Evolutionary conservation across 2,888 invertebrate species (phyloP).

Genomic region (Rugalucina vietnamica): DNA sequence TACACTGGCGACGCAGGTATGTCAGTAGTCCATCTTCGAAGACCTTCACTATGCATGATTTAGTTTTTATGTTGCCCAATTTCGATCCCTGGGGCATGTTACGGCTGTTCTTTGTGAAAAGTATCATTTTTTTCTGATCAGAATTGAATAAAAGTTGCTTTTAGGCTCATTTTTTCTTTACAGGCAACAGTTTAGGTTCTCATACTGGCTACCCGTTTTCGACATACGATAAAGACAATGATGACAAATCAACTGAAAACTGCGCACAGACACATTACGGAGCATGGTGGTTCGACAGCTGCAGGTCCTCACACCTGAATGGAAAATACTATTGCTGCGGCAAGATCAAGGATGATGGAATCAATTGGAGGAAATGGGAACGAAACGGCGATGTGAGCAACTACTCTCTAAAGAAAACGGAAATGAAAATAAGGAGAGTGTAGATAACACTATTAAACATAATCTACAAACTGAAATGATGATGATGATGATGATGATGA

Average conservation of each 20-base stretch:
- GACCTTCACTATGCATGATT: no score
- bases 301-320: not conserved
- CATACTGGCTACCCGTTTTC: not conserved
- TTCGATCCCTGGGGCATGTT: no score
- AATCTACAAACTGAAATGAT: no score
- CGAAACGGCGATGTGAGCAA: not conserved
- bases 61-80: no score
- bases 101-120: no score
- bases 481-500: no score
- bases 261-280: not conserved
- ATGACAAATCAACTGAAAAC: not conserved
- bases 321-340: not conserved
- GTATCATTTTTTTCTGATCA: no score
- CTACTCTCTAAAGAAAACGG: not conserved
- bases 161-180: not conserved
- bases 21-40: no score
- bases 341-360: not conserved
- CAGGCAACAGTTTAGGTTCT: not conserved
- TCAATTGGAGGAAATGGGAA: not conserved
- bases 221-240: not conserved
- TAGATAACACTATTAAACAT: no score
- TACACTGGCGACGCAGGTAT: constrained; percentile 1
- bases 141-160: not conserved
- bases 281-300: not conserved
- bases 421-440: not conserved